Percentiles rank a stretch among this genome's conserved stretches.
phyloP scores from a whole-genome alignment of 2,113 vertebrate genomes.

The Numenius arquata region DNA sequence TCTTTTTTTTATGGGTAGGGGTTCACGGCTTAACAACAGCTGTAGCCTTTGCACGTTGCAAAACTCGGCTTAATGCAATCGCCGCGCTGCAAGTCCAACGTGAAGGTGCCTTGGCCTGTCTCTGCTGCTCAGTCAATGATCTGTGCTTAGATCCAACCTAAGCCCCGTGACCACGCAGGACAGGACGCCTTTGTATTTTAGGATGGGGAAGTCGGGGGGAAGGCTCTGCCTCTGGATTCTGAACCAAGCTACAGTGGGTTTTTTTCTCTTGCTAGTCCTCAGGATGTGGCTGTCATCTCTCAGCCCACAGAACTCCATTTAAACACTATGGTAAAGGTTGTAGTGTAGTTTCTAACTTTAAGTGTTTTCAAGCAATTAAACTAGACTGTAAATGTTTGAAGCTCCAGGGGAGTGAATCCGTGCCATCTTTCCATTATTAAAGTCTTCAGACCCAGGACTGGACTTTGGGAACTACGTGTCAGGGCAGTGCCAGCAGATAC shows the following conservation, averaged over 20 bases:
- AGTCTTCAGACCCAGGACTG: neutral
- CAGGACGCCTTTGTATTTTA: neutral
- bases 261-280: neutral
- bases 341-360: neutral
- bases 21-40: neutral
- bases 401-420: neutral
- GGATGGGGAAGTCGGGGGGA: neutral
- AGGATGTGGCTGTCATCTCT: neutral
- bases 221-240: neutral
- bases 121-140: neutral
- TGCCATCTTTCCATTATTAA: constrained; percentile 27
- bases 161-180: neutral
- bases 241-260: neutral
- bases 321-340: neutral
- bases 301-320: neutral
- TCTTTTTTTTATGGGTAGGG: neutral
- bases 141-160: neutral
- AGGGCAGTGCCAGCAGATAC: neutral
- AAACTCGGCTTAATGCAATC: neutral
- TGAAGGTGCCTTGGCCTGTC: neutral
- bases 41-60: neutral
- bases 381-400: neutral
- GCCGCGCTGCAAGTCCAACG: accelerated
- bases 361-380: neutral
- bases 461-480: neutral